A percentile compares a stretch with the other conserved stretches of the same genome.
phyloP scores from a whole-genome alignment of 2,797 vertebrate genomes.

The Enteromius unitaeniatus region DNA sequence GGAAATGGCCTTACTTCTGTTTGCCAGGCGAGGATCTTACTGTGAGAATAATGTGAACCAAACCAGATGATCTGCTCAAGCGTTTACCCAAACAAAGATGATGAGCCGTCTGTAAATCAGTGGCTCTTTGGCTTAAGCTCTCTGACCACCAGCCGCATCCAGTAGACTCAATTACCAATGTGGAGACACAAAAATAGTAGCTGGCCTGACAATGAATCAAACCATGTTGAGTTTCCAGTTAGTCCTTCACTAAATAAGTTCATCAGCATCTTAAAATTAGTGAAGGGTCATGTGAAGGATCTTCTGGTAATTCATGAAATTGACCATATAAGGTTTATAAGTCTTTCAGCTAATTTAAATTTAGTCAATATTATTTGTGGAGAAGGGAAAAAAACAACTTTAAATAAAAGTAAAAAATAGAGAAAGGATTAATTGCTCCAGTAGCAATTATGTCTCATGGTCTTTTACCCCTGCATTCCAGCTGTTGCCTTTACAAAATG shows the following conservation, averaged over 20 bases:
- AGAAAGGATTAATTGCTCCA: background rate
- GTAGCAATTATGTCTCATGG: background rate
- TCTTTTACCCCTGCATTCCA: background rate
- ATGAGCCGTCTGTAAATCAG: constrained; percentile 50
- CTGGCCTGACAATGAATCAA: constrained; percentile 40
- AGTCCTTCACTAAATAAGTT: constrained; percentile 10
- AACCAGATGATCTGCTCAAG: constrained; percentile 60
- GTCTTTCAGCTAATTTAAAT: background rate
- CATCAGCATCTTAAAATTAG: constrained; percentile 21
- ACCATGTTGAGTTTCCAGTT: constrained; percentile 20
- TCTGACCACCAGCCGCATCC: constrained; percentile 37
- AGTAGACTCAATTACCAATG: constrained; percentile 50
- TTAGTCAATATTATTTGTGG: background rate
- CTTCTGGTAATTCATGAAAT: background rate
- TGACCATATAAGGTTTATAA: constrained; percentile 8
- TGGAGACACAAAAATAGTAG: constrained; percentile 32
- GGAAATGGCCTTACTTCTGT: constrained; percentile 59
- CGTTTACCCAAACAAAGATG: constrained; percentile 57
- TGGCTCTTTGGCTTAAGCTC: constrained; percentile 42
- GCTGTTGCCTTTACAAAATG: constrained; percentile 4
- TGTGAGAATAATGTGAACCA: constrained; percentile 52
- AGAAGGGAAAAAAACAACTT: background rate
- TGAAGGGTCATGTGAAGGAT: background rate
- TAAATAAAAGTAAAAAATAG: background rate
- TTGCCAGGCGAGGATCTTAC: constrained; percentile 64